phyloP scores from a whole-genome alignment of 1,140 invertebrate genomes.

The Pararge aegeria region DNA sequence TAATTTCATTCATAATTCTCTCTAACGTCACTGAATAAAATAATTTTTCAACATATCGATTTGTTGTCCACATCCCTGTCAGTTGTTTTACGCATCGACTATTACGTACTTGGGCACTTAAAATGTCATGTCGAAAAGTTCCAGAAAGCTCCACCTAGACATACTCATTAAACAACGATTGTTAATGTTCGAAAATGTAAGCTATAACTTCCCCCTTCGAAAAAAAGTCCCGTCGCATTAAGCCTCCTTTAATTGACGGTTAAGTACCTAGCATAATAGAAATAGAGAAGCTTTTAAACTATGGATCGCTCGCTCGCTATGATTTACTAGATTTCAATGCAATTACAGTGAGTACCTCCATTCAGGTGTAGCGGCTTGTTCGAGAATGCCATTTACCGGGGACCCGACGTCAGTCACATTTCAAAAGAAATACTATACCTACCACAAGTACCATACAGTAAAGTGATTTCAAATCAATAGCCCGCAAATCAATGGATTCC shows the following conservation, averaged over 20 bases:
- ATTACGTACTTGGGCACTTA: too few species aligned
- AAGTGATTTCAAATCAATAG: conserved; percentile 35
- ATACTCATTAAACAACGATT: not conserved
- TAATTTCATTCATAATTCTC: too few species aligned
- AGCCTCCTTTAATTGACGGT: conserved; percentile 13
- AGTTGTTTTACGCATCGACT: too few species aligned
- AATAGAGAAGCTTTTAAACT: conserved; percentile 12
- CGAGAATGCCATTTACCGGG: conserved; percentile 23
- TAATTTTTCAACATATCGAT: too few species aligned
- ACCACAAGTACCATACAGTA: conserved; percentile 26
- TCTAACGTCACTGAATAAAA: too few species aligned
- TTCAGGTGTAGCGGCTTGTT: conserved; percentile 30
- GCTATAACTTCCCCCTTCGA: not conserved
- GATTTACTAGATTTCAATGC: conserved; percentile 35
- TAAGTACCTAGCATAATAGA: conserved; percentile 13
- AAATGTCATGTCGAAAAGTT: not conserved
- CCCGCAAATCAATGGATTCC: conserved; percentile 27
- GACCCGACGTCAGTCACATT: conserved; percentile 27
- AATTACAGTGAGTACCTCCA: conserved; percentile 29
- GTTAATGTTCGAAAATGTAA: conserved; percentile 7
- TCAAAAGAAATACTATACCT: conserved; percentile 29
- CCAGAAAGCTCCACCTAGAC: not conserved
- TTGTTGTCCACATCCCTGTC: too few species aligned
- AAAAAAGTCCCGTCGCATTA: conserved; percentile 8
- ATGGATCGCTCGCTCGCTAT: conserved; percentile 15